These are phyloP conservation scores for Mionectes macconnelli DNA, from an alignment of 2,113 vertebrate genomes.

Conservation along the genomic window DNA sequence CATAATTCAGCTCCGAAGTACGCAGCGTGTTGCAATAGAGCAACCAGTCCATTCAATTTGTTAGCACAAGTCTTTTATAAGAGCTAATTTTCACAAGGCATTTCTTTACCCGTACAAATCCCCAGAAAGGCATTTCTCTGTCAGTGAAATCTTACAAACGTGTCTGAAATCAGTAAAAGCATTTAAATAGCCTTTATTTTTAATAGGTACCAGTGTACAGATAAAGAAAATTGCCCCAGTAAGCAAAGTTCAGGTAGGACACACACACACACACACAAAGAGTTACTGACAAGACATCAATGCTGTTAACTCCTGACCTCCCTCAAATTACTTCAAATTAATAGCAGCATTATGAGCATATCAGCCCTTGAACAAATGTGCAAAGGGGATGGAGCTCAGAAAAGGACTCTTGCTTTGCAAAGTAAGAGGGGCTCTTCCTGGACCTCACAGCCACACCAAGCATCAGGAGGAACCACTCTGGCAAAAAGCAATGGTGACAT, in stretches of 20 bases:
- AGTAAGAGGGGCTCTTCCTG: background rate
- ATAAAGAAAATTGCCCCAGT: background rate
- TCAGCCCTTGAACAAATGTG: background rate
- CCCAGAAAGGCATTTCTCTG: background rate
- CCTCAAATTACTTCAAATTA: background rate
- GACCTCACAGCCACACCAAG: background rate
- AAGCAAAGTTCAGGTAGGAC: background rate
- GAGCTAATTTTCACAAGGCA: background rate
- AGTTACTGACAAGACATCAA: background rate
- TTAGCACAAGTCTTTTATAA: background rate
- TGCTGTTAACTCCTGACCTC: background rate
- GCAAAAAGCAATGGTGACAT: background rate
- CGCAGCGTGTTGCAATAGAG: background rate
- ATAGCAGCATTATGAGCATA: background rate
- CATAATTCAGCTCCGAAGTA: background rate
- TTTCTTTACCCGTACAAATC: background rate
- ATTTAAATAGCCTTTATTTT: slow-evolving; percentile 13
- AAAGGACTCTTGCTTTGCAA: background rate
- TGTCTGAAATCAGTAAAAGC: background rate
- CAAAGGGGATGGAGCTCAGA: background rate
- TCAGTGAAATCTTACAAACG: background rate
- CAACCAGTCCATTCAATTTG: background rate
- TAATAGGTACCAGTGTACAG: background rate
- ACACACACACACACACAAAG: background rate
- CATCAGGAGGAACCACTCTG: background rate